Evolutionary conservation across 2,888 invertebrate species (phyloP), one percentile per base, ranked within the genome.

Genomic region (Oligia latruncula): DNA sequence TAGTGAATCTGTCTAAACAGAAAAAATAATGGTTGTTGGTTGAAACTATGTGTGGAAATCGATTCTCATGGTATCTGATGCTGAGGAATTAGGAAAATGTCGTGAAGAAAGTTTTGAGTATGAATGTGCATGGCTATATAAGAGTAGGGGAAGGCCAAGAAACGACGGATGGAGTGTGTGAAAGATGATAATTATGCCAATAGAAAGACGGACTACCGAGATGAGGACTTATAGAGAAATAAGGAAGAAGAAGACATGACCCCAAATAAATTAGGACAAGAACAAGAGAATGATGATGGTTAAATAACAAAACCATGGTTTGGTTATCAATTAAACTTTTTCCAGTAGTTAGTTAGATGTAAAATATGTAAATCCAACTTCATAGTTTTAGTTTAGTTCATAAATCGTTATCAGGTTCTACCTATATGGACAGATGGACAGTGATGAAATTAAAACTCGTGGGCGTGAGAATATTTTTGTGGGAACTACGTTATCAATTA

Each of bases 401-500:
- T 72, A 77, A 66, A 64, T 67, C 71, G 71, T 86, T 89, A 89
- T 88, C 87, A 60, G 60, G 68, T 82, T 55, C 77, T 78, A 85
- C 82, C 82, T 84, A 87, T 74, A 84, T 79, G 82, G 75, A 77
- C 81, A 74, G 55, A 84, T 79, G 82, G 75, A 77, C 81, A 74
- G 55, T 71, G 60, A 29, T 72, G 82, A 85, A 82, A 82, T 74
- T 66, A 85, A 68, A 84, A 78, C 79, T 85, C 68, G 93, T 92
- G 90, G 93, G 93, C 88, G 93, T 93, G 93, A 87, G 93, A 93
- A 89, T 82, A 86, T 82, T 88, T 87, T 85, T 87, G 90, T 92
- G 91, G 90, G 92, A 92, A 92, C 79, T 71, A 80, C 62, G 65
- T 83, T 88, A 90, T 88, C 88, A 85, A 35, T 77, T 70, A 65